Evolutionary conservation across 2,113 vertebrate genomes (phyloP).

Genomic region (Coregonus clupeaformis): DNA sequence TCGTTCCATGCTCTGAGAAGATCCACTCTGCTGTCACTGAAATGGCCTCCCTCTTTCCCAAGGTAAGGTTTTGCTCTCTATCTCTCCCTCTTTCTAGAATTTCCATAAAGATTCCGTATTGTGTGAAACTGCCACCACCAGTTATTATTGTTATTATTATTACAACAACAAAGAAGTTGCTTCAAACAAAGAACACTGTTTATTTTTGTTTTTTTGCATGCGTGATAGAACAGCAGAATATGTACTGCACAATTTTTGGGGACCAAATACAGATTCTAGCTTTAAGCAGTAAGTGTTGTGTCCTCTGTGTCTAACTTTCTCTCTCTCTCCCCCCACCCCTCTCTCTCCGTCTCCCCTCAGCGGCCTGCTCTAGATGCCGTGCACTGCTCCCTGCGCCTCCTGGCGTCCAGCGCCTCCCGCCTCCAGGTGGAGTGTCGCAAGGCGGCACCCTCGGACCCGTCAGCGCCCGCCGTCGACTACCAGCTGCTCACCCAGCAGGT

Average conservation of each 20-base stretch:
- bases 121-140: too few relatives aligned
- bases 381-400: slow-evolving; percentile 89
- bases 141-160: too few relatives aligned
- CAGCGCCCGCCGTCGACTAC: slow-evolving; percentile 89
- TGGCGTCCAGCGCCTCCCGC: slow-evolving; percentile 91
- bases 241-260: too few relatives aligned
- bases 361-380: slow-evolving; percentile 93
- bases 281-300: not conserved
- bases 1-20: slow-evolving; percentile 97
- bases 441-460: slow-evolving; percentile 86
- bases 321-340: not conserved
- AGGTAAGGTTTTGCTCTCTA: slow-evolving; percentile 83
- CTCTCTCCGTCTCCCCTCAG: slow-evolving; percentile 59
- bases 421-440: slow-evolving; percentile 98
- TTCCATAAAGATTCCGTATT: too few relatives aligned
- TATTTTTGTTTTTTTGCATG: too few relatives aligned
- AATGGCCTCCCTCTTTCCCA: slow-evolving; percentile 98
- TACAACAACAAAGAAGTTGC: too few relatives aligned
- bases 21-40: slow-evolving; percentile 95
- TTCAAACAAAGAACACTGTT: too few relatives aligned
- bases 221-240: too few relatives aligned
- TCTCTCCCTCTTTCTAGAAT: slow-evolving; percentile 81
- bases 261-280: too few relatives aligned
- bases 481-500: slow-evolving; percentile 99
- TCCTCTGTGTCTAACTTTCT: not conserved